phyloP scores from a whole-genome alignment of 92 coral and sea anemone species.

The Palythoa heliodiscus region DNA sequence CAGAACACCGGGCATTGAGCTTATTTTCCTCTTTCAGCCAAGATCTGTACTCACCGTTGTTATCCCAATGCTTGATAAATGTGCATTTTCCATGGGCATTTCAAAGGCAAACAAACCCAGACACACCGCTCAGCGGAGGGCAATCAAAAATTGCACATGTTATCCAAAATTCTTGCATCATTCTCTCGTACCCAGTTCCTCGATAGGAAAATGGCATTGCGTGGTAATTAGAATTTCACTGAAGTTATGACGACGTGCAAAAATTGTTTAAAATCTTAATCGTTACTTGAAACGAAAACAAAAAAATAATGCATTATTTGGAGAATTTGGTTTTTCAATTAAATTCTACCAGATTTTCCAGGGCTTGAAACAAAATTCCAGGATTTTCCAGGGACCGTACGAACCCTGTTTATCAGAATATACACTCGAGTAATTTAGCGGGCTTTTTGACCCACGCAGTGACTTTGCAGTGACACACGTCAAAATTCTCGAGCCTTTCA shows the following conservation, averaged over 20 bases:
- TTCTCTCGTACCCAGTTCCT: not conserved
- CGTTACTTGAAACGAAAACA: not conserved
- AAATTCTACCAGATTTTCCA: no score
- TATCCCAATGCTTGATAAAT: slow-evolving; percentile 47
- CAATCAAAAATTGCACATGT: not conserved
- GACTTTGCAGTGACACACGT: no score
- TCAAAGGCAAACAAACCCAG: slow-evolving; percentile 1
- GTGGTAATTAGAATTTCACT: not conserved
- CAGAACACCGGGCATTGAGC: slow-evolving; percentile 45
- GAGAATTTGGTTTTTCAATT: no score
- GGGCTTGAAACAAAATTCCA: no score
- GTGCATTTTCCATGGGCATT: slow-evolving; percentile 54
- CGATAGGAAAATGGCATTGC: not conserved
- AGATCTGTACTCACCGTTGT: slow-evolving; percentile 47
- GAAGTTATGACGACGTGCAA: not conserved
- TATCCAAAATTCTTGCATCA: not conserved
- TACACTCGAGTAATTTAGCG: no score
- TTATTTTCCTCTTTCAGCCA: slow-evolving; percentile 48
- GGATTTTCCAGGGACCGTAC: no score
- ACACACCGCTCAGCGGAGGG: not conserved
- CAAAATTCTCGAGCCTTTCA: no score
- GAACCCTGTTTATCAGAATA: no score
- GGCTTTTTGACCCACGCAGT: no score
- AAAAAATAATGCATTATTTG: no score
- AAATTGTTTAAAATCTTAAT: no score